Evolutionary conservation across 2,797 vertebrate genomes (phyloP).

Genomic region (Muscicapa comitata): DNA sequence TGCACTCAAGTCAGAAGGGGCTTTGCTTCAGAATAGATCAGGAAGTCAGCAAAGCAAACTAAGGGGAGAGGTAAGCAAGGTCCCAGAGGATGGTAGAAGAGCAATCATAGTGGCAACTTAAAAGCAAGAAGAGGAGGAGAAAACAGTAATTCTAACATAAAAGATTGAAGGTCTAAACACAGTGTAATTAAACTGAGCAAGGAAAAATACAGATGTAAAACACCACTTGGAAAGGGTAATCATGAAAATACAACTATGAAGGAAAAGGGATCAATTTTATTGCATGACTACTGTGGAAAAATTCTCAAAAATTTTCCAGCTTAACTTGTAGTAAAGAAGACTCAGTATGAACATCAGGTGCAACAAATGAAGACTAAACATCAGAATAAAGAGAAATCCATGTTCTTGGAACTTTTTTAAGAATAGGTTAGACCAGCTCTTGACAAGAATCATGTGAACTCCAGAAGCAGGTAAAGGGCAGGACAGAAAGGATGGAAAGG

Average conservation of each 20-base stretch:
- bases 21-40: not conserved
- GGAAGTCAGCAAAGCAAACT: not conserved
- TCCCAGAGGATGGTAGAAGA: not conserved
- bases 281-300: not conserved
- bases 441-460: not conserved
- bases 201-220: not conserved
- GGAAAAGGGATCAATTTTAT: not conserved
- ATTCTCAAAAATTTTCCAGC: not conserved
- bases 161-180: not conserved
- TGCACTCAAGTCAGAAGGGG: not conserved
- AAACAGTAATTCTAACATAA: not conserved
- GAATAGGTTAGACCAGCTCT: not conserved
- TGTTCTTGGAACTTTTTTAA: not conserved
- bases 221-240: not conserved
- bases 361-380: not conserved
- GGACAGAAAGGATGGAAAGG: not conserved
- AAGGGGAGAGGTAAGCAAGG: not conserved
- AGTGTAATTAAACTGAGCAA: not conserved
- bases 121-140: not conserved
- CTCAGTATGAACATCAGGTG: not conserved
- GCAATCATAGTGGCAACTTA: not conserved
- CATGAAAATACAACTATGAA: not conserved
- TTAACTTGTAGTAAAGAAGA: not conserved
- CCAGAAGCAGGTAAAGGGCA: not conserved
- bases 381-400: not conserved